Conservation (phyloP, 2,113 vertebrate genomes). For the Todiramphus chloris region DNA sequence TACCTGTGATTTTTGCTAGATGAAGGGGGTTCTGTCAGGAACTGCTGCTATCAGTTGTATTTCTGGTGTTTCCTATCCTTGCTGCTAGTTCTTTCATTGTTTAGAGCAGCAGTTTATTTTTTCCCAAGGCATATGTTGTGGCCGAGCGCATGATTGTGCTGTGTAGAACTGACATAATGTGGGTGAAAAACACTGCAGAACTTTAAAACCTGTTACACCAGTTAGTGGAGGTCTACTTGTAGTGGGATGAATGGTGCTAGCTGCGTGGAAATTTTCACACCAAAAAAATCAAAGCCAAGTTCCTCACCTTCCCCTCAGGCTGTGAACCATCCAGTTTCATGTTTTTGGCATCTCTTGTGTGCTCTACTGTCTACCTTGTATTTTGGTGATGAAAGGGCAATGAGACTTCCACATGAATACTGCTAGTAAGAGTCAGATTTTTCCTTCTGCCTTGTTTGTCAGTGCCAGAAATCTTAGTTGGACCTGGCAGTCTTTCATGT, state of each 20-base stretch:
- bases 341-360: not conserved
- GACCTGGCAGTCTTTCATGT: not conserved
- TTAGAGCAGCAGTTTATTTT: not conserved
- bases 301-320: constrained; percentile 22
- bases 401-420: not conserved
- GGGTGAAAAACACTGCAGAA: not conserved
- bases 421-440: not conserved
- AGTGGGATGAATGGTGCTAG: not conserved
- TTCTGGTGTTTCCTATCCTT: not conserved
- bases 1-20: not conserved
- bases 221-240: not conserved
- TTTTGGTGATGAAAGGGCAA: not conserved
- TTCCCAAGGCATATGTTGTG: not conserved
- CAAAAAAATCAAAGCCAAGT: not conserved
- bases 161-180: not conserved
- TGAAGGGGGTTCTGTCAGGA: not conserved
- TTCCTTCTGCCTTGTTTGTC: not conserved
- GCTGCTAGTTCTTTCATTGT: not conserved
- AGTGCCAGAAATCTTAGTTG: not conserved
- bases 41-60: not conserved
- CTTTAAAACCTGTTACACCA: constrained; percentile 28
- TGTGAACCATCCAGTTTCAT: not conserved
- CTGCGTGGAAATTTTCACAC: not conserved
- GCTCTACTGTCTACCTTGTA: not conserved
- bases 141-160: not conserved